These are phyloP conservation scores for Drosophila nigricruria DNA, from an alignment of 2,888 invertebrate species.

Conservation along the genomic window DNA sequence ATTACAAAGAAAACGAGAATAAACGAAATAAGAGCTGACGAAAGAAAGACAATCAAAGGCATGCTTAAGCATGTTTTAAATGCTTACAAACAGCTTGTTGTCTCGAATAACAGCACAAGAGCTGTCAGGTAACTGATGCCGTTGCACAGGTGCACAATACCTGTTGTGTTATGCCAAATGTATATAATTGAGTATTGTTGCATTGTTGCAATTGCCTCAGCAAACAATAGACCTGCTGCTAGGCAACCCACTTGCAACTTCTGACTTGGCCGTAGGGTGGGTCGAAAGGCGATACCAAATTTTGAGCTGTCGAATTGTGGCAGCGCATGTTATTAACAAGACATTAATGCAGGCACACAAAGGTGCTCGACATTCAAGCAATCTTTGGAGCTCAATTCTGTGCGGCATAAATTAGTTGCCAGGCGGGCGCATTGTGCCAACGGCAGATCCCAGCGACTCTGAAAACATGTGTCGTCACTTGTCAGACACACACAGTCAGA, in stretches of 20 bases:
- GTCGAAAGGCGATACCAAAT: constrained; percentile 6
- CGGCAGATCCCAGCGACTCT: constrained; percentile 54
- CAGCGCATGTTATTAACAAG: constrained; percentile 62
- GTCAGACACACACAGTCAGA: constrained; percentile 43
- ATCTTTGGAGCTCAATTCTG: constrained; percentile 27
- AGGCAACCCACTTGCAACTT: constrained; percentile 25
- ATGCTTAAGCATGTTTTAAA: background rate
- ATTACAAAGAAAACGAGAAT: no score
- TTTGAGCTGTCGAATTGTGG: constrained; percentile 32
- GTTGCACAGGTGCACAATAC: constrained; percentile 11
- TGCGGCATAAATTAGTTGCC: constrained; percentile 69
- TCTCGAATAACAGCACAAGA: no score
- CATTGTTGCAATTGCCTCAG: constrained; percentile 51
- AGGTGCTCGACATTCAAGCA: constrained; percentile 40
- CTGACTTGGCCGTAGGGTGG: background rate
- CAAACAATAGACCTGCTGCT: constrained; percentile 51
- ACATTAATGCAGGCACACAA: constrained; percentile 66
- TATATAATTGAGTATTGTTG: background rate
- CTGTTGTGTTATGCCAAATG: constrained; percentile 43
- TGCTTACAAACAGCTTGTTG: background rate
- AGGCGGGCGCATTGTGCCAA: constrained; percentile 54
- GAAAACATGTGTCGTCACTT: constrained; percentile 62
- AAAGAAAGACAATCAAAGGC: background rate
- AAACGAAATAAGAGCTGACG: background rate
- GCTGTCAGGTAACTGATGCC: constrained; percentile 51